phyloP scores from a whole-genome alignment of 1,140 invertebrate species.

The Meloidogyne hapla region DNA sequence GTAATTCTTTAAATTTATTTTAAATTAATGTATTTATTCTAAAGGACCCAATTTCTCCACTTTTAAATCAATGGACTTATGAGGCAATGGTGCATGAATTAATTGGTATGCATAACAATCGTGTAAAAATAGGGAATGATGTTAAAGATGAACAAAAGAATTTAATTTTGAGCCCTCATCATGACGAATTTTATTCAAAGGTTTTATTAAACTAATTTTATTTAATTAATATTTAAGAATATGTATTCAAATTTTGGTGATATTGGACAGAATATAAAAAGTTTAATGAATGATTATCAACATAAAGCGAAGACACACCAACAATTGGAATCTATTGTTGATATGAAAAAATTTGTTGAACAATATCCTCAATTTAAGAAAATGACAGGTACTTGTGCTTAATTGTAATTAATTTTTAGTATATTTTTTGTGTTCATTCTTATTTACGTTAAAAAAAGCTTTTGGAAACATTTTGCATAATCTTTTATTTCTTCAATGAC shows the following conservation, averaged over 20 bases:
- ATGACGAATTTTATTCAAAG: slow-evolving; percentile 95
- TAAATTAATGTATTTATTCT: slow-evolving; percentile 82
- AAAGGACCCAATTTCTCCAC: slow-evolving; percentile 85
- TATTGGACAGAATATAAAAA: slow-evolving; percentile 93
- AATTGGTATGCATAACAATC: slow-evolving; percentile 87
- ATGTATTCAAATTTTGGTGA: slow-evolving; percentile 95
- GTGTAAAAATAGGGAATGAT: slow-evolving; percentile 85
- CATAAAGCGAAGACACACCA: slow-evolving; percentile 85
- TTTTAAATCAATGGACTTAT: slow-evolving; percentile 99
- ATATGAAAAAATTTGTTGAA: slow-evolving; percentile 98
- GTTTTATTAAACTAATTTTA: slow-evolving; percentile 66
- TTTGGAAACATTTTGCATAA: no score
- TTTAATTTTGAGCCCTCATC: slow-evolving; percentile 86
- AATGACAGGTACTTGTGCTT: slow-evolving; percentile 79
- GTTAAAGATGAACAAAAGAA: slow-evolving; percentile 70
- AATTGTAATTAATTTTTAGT: neutral
- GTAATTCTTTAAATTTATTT: slow-evolving; percentile 68
- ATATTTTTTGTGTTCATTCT: no score
- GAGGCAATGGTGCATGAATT: slow-evolving; percentile 99
- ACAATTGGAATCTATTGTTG: slow-evolving; percentile 93
- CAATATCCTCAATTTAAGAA: slow-evolving; percentile 98
- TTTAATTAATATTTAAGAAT: slow-evolving; percentile 71
- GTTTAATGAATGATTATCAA: slow-evolving; percentile 95
- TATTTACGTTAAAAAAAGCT: no score
- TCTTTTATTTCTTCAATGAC: no score